A percentile compares a stretch with the other conserved stretches of the same genome.
phyloP scores from a whole-genome alignment of 1,140 invertebrate genomes.

The Dryas iulia region DNA sequence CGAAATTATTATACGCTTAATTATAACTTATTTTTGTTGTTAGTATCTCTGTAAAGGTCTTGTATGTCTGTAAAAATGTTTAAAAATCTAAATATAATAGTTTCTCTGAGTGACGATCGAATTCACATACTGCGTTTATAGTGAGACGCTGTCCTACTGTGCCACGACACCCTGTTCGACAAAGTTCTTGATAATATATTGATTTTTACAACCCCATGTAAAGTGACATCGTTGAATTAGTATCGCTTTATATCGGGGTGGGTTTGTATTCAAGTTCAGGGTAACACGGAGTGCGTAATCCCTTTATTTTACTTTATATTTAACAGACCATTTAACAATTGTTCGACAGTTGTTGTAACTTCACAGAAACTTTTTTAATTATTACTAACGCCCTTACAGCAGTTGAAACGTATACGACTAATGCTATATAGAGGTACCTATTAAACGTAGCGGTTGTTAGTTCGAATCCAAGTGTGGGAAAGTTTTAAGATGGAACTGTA shows the following conservation, averaged over 20 bases:
- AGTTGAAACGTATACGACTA: not conserved
- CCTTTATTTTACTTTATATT: constrained; percentile 1
- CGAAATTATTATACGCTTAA: no score
- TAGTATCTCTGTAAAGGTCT: no score
- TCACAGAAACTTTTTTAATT: not conserved
- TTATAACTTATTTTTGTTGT: no score
- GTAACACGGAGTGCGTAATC: not conserved
- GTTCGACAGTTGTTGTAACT: not conserved
- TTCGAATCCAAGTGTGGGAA: no score
- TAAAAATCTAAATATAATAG: no score
- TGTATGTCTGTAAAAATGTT: no score
- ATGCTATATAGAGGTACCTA: not conserved
- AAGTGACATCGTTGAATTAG: not conserved
- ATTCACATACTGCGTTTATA: no score
- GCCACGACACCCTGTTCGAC: no score
- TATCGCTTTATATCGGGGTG: constrained; percentile 1
- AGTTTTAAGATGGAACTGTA: no score
- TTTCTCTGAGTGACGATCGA: no score
- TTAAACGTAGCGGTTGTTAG: no score
- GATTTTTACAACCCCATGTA: constrained; percentile 1
- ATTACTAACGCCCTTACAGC: not conserved
- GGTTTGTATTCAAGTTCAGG: not conserved
- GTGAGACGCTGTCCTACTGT: no score
- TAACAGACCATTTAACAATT: not conserved
- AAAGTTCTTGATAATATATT: not conserved